These are phyloP conservation scores for Puffinus mauretanicus DNA, from an alignment of 2,113 vertebrate species.

Conservation along the genomic window DNA sequence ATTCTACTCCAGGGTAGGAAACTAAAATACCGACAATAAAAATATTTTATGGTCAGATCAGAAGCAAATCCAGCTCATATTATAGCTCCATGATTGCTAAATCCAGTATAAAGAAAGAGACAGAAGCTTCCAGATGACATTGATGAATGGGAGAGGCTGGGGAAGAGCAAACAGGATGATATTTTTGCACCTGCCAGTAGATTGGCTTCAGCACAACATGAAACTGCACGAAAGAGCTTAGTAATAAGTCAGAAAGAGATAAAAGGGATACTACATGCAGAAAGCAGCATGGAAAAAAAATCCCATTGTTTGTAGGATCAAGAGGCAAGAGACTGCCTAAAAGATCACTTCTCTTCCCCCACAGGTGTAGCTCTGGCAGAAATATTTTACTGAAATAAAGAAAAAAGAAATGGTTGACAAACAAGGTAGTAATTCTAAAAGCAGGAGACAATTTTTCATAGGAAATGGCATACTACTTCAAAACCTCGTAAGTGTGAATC, in stretches of 20 bases:
- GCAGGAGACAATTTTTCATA: neutral
- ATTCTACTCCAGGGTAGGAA: neutral
- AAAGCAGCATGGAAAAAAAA: conserved; percentile 28
- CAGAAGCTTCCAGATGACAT: neutral
- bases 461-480: neutral
- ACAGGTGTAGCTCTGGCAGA: neutral
- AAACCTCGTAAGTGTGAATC: neutral
- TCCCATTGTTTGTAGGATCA: neutral
- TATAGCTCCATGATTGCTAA: neutral
- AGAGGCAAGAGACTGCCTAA: neutral
- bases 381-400: conserved; percentile 24
- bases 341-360: neutral
- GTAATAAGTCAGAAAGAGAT: neutral
- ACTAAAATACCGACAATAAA: neutral
- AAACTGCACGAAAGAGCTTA: neutral
- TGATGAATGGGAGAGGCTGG: neutral
- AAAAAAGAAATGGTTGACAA: neutral
- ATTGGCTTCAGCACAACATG: neutral
- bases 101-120: neutral
- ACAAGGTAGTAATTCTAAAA: neutral
- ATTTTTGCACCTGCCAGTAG: neutral
- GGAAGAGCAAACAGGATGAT: neutral
- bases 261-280: neutral
- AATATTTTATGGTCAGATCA: neutral
- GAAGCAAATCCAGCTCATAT: neutral